Conservation (phyloP, 1,140 invertebrate species). For the Homarus americanus region DNA sequence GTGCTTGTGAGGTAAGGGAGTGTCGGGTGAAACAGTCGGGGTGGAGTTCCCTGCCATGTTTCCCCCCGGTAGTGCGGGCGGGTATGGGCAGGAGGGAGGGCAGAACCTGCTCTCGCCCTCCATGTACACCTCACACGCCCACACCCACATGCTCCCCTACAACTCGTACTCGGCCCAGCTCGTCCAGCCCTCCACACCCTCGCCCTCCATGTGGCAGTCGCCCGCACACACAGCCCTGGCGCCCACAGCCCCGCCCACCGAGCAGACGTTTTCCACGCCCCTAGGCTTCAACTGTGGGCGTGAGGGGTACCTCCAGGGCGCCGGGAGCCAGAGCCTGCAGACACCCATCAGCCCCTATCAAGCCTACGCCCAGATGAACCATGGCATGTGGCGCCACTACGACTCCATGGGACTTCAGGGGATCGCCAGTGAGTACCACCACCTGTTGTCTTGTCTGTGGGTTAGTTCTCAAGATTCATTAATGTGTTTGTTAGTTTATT, state of each 20-base stretch:
- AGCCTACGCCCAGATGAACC: constrained; percentile 73
- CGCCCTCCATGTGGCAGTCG: constrained; percentile 73
- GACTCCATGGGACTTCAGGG: constrained; percentile 73
- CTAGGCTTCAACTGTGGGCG: constrained; percentile 69
- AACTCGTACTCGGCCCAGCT: constrained; percentile 74
- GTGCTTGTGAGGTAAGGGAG: not conserved
- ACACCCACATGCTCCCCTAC: constrained; percentile 73
- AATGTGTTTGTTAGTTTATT: too few species aligned
- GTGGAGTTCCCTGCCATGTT: constrained; percentile 71
- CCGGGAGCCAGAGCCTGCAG: constrained; percentile 59
- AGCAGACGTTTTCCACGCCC: constrained; percentile 70
- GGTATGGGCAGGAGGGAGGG: constrained; percentile 70
- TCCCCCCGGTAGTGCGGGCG: constrained; percentile 67
- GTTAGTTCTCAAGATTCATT: too few species aligned
- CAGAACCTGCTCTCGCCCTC: constrained; percentile 73
- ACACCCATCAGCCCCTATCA: constrained; percentile 69
- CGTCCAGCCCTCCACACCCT: constrained; percentile 70
- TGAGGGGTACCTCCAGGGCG: constrained; percentile 70
- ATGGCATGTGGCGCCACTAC: constrained; percentile 65
- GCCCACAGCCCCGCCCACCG: constrained; percentile 68
- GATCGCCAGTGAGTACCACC: constrained; percentile 63
- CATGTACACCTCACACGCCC: constrained; percentile 72
- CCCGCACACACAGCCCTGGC: constrained; percentile 63
- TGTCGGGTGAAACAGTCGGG: constrained; percentile 10
- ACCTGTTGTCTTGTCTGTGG: too few species aligned